These are phyloP conservation scores for Procambarus virginalis DNA, from an alignment of 1,140 invertebrate genomes.

Conservation along the genomic window DNA sequence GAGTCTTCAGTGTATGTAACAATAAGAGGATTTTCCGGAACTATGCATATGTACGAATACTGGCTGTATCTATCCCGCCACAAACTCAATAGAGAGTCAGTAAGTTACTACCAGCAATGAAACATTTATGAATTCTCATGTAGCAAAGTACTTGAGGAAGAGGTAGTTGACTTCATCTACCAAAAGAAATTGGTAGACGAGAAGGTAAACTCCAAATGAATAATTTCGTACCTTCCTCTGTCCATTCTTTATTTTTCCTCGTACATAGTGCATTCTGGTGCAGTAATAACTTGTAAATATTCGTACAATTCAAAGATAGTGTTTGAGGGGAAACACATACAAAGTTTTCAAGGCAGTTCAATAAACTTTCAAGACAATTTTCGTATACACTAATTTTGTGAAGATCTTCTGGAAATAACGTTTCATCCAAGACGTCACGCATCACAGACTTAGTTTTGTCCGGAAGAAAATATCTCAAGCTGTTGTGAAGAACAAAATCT, in stretches of 20 bases:
- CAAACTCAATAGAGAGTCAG: not conserved
- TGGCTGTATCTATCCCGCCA: not conserved
- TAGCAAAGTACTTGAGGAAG: not conserved
- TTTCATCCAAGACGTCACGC: not conserved
- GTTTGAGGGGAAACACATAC: not conserved
- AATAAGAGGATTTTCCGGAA: not conserved
- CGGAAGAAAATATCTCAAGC: not conserved
- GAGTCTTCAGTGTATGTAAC: not conserved
- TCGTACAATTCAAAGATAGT: not conserved
- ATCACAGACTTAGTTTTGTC: not conserved
- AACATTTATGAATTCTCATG: not conserved
- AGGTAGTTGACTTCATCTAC: not conserved
- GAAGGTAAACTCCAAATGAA: not conserved
- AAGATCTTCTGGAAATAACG: not conserved
- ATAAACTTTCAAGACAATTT: not conserved
- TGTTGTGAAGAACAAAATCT: not conserved
- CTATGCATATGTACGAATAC: not conserved
- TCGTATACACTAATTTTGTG: not conserved
- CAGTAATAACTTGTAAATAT: not conserved
- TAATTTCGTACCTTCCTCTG: not conserved
- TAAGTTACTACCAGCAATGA: not conserved
- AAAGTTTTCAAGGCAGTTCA: not conserved
- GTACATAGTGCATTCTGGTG: not conserved
- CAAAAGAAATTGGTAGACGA: not conserved
- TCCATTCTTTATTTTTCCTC: not conserved